A percentile compares a stretch with the other conserved stretches of the same genome.
These are phyloP conservation scores for Ophioninae sp. DNA, from an alignment of 2,888 invertebrate genomes.

Conservation along the genomic window DNA sequence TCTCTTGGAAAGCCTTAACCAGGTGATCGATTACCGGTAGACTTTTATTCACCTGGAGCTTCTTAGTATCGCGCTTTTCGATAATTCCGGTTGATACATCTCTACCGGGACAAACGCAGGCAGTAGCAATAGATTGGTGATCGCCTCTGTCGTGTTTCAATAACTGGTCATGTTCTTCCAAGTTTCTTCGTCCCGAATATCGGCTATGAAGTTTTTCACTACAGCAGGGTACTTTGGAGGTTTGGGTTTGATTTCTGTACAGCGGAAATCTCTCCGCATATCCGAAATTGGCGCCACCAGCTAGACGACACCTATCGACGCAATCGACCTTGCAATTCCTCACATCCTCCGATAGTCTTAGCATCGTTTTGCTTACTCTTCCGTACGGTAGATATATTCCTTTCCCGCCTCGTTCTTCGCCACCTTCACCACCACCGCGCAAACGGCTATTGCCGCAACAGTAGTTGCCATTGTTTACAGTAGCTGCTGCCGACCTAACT, in stretches of 20 bases:
- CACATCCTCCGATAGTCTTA: conserved; percentile 38
- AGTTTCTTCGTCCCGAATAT: conserved; percentile 10
- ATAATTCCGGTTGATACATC: conserved; percentile 44
- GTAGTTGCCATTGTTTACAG: conserved; percentile 38
- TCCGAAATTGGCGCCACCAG: conserved; percentile 57
- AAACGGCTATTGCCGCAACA: conserved; percentile 59
- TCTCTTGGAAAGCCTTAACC: conserved; percentile 72
- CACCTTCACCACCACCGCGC: conserved; percentile 65
- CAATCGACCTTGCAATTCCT: conserved; percentile 46
- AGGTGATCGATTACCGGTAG: conserved; percentile 72
- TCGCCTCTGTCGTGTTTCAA: conserved; percentile 41
- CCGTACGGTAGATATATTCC: conserved; percentile 51
- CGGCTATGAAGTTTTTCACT: conserved; percentile 18
- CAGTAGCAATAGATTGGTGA: conserved; percentile 24
- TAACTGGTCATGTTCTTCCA: conserved; percentile 17
- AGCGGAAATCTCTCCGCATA: conserved; percentile 42
- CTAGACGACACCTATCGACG: conserved; percentile 51
- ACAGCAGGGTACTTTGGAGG: conserved; percentile 5
- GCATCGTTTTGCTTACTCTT: conserved; percentile 35
- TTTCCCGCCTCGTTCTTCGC: conserved; percentile 47
- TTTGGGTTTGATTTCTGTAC: conserved; percentile 10
- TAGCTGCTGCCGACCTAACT: neutral
- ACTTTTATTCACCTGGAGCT: conserved; percentile 66
- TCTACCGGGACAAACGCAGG: conserved; percentile 64
- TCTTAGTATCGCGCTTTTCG: conserved; percentile 20